Evolutionary conservation across 1,140 invertebrate genomes (phyloP).

Genomic region (Trachelipus rathkii): DNA sequence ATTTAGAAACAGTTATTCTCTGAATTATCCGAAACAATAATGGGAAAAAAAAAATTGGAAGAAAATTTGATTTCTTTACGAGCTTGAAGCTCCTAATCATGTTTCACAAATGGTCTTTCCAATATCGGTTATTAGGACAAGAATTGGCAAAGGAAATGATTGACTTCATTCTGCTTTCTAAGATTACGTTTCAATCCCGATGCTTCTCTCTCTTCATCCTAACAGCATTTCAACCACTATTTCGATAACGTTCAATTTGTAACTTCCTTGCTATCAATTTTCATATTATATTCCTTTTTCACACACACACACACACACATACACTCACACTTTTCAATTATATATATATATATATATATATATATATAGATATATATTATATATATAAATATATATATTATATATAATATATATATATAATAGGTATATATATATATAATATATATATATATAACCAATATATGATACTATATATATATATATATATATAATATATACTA

Average conservation of each 20-base stretch:
- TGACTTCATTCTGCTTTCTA: not conserved
- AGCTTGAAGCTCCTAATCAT: not conserved
- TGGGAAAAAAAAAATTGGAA: not conserved
- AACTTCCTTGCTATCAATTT: no score
- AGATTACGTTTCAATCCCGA: not conserved
- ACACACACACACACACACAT: no score
- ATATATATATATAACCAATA: no score
- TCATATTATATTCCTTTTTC: no score
- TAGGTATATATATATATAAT: no score
- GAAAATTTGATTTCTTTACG: not conserved
- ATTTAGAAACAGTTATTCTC: not conserved
- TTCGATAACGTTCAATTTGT: not conserved
- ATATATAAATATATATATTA: no score
- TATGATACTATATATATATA: no score
- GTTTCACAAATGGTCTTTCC: not conserved
- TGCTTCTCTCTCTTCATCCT: not conserved
- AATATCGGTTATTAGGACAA: slow-evolving; percentile 3
- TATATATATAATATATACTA: no score
- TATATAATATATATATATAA: no score
- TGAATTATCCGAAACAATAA: slow-evolving; percentile 1
- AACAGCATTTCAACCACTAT: not conserved
- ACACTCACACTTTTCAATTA: no score
- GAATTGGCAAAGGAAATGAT: not conserved
- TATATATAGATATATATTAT: no score
- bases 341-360: no score